Base-by-base conservation (phyloP, 2,797 vertebrate genomes). In the Pyrocephalus nanus region DNA sequence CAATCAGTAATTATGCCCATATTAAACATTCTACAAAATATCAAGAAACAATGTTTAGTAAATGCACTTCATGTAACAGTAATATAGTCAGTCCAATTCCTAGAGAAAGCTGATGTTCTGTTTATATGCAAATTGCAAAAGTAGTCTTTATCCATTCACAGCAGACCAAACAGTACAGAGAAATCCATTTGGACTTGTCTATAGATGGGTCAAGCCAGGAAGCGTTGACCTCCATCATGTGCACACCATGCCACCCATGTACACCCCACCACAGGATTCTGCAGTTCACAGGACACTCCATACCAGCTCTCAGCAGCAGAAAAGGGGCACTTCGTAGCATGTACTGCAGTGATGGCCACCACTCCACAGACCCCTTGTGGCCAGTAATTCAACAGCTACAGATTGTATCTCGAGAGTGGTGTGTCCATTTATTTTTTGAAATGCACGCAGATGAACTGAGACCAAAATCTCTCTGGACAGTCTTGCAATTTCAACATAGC, bases 221-320 rank as follows among this genome's bases (percentile, higher is more conserved):
- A 36, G 22, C 2, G 3, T 5, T 47, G 66, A 15, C 16, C 15
- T 2, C 9, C 8, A 26, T 30, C 17, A 30, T 12, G 12, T 15
- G 12, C 27, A 3, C 2, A 11, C 32, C 9, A 6, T 0, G 0
- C 17, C 34, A 36, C 29, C 34, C 12, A 5, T 2, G 3, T 11
- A 9, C 2, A 0, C 10, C 2, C 17, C 36, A 3, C 4, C 0
- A 0, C 7, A 26, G 42, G 60, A 15, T 38, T 27, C 13, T 61
- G 13, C 22, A 58, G 21, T 9, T 12, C 38, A 22, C 0, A 30
- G 27, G 17, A 30, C 0, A 2, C 21, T 40, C 25, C 25, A 20
- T 10, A 30, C 4, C 29, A 38, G 8, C 9, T 6, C 25, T 36
- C 11, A 0, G 15, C 67, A 53, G 54, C 15, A 61, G 29, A 15